Base-by-base conservation (phyloP, 2,888 invertebrate genomes). In the Onchidella celtica region DNA sequence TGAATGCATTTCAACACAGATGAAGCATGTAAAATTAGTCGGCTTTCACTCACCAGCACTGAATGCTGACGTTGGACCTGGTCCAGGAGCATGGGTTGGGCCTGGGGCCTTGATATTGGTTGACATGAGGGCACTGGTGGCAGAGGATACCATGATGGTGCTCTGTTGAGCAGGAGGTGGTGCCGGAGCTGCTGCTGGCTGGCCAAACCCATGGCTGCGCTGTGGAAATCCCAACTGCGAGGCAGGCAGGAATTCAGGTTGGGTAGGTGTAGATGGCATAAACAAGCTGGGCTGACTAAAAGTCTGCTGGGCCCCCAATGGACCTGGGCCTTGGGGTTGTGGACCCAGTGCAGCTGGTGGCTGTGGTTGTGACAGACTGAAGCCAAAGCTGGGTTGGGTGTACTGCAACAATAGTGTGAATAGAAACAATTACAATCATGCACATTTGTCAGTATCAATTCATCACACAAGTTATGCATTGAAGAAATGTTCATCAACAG, bases 61-160 rank as follows among this genome's bases (percentile, higher is more conserved):
- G 38, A 70, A 66, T 4, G 65, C 68, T 36, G 61, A 63, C 27
- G 38, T n/a, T 40, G 70, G 65, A 61, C 81, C 81, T 73, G 82
- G 75, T 11, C 79, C 79, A 38, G 75, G 77, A 76, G 82, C 75
- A 38, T 84, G 82, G 47, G 79, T 73, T 32, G 69, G 32, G 6
- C 75, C 55, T 29, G 81, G 14, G n/a, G 61, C 55, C 34, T 75
- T 59, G 66, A 74, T 55, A 32, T 96, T 96, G 57, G 97, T 96
- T 4, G 97, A 97, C 97, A 97, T 97, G 87, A 97, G 94, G 93
- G 97, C 97, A 82, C 97, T 96, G 80, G 96, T 96, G 85, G 97
- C 96, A 59, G 97, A 97, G 87, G 97, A 97, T 75, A 93, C 93
- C 89, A 97, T 95, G 88, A 97, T 96, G 27, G 97, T 97, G 92